These are phyloP conservation scores for Hippocampus guttulatus DNA, from an alignment of 2,113 vertebrate species.

Conservation along the genomic window DNA sequence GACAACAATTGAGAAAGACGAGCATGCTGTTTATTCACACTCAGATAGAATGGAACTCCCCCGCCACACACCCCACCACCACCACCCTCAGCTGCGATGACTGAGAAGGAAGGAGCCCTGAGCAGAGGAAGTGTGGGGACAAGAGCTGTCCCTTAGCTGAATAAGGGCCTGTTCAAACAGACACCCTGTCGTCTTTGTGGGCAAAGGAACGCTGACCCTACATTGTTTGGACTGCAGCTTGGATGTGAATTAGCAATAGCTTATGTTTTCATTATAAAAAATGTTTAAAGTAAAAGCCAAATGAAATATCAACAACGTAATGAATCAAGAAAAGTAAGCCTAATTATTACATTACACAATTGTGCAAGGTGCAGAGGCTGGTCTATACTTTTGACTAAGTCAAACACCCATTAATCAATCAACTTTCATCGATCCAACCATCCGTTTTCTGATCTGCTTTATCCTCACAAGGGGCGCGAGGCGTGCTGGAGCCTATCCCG, in stretches of 20 bases:
- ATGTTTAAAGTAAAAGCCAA: neutral
- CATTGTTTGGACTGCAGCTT: conserved; percentile 55
- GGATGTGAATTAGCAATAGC: conserved; percentile 15
- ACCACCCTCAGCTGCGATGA: conserved; percentile 45
- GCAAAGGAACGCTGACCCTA: conserved; percentile 52
- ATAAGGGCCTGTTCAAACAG: conserved; percentile 9
- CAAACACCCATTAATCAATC: too few species aligned
- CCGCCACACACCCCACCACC: neutral
- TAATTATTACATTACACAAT: neutral
- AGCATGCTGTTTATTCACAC: conserved; percentile 48
- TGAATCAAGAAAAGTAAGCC: neutral
- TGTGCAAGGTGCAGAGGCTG: too few species aligned
- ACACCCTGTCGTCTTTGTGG: conserved; percentile 7
- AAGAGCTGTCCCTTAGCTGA: conserved; percentile 15
- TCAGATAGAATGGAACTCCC: conserved; percentile 38
- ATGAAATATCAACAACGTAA: neutral
- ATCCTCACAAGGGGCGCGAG: too few species aligned
- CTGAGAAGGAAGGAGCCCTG: conserved; percentile 63
- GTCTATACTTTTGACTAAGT: too few species aligned
- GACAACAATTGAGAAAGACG: conserved; percentile 53
- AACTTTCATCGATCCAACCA: too few species aligned
- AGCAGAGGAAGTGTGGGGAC: conserved; percentile 45
- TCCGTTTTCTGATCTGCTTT: too few species aligned
- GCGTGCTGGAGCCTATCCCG: too few species aligned
- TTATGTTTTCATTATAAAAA: neutral